Conservation (phyloP, 2,888 invertebrate species). For the Stegophylla sp. region DNA sequence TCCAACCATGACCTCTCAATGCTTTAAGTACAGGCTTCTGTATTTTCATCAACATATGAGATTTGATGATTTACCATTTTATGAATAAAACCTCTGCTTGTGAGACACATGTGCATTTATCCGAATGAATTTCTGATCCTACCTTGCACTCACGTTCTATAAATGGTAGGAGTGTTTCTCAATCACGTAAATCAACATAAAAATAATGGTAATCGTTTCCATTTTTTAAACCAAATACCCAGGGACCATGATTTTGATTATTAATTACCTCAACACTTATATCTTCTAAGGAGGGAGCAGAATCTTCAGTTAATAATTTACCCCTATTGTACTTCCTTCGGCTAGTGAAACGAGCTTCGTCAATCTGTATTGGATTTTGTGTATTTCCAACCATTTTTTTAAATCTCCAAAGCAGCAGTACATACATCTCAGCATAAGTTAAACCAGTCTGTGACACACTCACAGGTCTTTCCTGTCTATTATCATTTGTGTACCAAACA, state of each 20-base stretch:
- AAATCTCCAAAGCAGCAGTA: too few relatives aligned
- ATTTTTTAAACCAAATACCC: constrained; percentile 19
- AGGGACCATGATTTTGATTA: not conserved
- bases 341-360: not conserved
- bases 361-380: not conserved
- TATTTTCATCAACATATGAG: constrained; percentile 3
- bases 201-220: constrained; percentile 1
- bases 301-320: not conserved
- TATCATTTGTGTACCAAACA: too few relatives aligned
- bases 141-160: constrained; percentile 24
- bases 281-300: not conserved
- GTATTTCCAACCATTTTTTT: too few relatives aligned
- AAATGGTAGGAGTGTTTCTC: constrained; percentile 10
- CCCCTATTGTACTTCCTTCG: not conserved
- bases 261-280: not conserved
- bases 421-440: not conserved
- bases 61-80: constrained; percentile 19
- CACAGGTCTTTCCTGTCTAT: too few relatives aligned
- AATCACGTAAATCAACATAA: not conserved
- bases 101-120: not conserved
- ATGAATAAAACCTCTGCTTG: constrained; percentile 2
- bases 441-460: too few relatives aligned
- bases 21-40: not conserved
- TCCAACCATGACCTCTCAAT: not conserved
- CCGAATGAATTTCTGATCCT: constrained; percentile 14